These are phyloP conservation scores for Burhinus oedicnemus DNA, from an alignment of 2,113 vertebrate genomes.

Conservation along the genomic window DNA sequence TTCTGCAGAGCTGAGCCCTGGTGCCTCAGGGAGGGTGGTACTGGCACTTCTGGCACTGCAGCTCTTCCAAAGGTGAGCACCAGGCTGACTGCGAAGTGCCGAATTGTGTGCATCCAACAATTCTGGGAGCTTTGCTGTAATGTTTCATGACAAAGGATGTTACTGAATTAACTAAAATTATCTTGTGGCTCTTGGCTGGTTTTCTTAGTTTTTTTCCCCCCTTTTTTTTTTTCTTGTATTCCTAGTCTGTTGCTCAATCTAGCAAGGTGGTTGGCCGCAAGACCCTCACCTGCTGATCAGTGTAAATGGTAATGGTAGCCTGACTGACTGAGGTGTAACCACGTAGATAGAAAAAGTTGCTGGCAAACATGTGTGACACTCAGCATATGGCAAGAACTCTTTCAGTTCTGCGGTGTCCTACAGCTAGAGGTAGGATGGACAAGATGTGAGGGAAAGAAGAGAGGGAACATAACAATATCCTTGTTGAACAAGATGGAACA, in stretches of 20 bases:
- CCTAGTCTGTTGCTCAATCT: neutral
- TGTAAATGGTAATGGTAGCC: neutral
- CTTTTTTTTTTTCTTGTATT: neutral
- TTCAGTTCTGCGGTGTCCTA: neutral
- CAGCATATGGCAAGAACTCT: neutral
- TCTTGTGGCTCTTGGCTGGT: neutral
- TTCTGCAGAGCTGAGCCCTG: neutral
- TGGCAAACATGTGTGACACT: slow-evolving; percentile 29
- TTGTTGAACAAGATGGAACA: slow-evolving; percentile 13
- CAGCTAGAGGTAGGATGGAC: slow-evolving; percentile 31
- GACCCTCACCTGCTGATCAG: neutral
- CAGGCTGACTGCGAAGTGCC: neutral
- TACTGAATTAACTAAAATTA: neutral
- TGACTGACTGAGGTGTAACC: neutral
- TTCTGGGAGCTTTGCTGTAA: neutral
- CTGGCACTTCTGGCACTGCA: neutral
- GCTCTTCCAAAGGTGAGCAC: neutral
- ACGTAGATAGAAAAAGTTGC: neutral
- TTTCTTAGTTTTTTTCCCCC: neutral
- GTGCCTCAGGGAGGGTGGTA: neutral
- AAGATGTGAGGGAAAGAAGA: neutral
- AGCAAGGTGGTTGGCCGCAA: neutral
- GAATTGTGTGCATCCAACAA: neutral
- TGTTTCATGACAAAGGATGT: neutral
- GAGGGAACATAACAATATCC: neutral